Evolutionary conservation across 2,888 invertebrate species (phyloP), one percentile per base, ranked within the genome.

Genomic region (Andrena praecox): DNA sequence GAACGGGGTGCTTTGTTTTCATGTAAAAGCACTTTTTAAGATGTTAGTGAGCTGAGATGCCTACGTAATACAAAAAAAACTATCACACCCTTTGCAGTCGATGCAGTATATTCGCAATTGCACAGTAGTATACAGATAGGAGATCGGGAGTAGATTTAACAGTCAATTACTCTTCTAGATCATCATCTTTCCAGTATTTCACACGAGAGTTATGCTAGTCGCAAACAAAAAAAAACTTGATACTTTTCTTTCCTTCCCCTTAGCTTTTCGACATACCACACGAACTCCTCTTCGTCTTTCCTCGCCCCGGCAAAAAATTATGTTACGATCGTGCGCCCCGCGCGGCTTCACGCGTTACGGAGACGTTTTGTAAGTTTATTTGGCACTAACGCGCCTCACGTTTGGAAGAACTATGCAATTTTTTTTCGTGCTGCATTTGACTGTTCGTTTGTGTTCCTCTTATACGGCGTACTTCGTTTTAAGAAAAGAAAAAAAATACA

Each of bases 321-420:
- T 52, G 60, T 56, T 72, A 80, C 69, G 74, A 84, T 80, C 42
- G 74, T 80, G 67, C 56, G 20, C 81, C 66, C 48, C 24, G 4
- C 78, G 60, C 31, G 50, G 52, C 60, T 80, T 78, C 77, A 29
- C 62, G 77, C 64, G 70, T 82, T 74, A 1, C 24, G 59, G 33
- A 78, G 85, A 88, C 85, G 85, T 85, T 10, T 16, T 86, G 85
- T 85, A 85, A 87, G 81, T 85, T 89, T 80, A 87, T 88, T 91
- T 90, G 91, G 90, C 91, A 91, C 90, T 87, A 90, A 80, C 82
- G 87, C 87, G 85, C 83, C 87, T 80, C 69, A 75, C 85, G 69
- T 77, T 81, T 82, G 85, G 87, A 90, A 90, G 89, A 88, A 89
- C 88, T 89, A 89, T 84, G 88, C 91, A 89, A 90, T 89, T 87